A percentile compares a stretch with the other conserved stretches of the same genome.
Conservation (phyloP, 2,888 invertebrate species). For the Salpingus planirostris region DNA sequence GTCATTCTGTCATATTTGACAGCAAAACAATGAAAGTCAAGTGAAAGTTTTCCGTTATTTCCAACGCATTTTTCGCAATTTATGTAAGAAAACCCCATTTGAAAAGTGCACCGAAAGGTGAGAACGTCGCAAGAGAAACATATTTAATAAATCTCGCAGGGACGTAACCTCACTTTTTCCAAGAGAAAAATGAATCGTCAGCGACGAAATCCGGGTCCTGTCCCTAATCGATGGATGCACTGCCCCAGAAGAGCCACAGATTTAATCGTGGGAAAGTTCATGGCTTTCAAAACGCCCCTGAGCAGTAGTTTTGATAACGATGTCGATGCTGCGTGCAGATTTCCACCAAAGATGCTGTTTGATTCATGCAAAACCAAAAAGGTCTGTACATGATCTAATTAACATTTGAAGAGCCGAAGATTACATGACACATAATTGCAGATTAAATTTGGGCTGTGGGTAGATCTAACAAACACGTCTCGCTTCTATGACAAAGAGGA, state of each 20-base stretch:
- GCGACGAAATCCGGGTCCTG: constrained; percentile 48
- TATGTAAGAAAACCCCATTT: no score
- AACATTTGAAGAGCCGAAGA: neutral
- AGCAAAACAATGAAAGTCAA: no score
- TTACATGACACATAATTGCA: constrained; percentile 32
- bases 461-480: constrained; percentile 92
- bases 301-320: constrained; percentile 71
- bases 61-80: no score
- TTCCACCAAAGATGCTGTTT: constrained; percentile 83
- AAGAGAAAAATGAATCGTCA: constrained; percentile 26
- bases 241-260: constrained; percentile 75
- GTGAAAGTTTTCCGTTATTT: no score
- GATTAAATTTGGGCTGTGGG: constrained; percentile 88
- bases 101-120: no score
- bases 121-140: no score
- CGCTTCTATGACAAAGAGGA: constrained; percentile 83
- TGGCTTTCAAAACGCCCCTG: constrained; percentile 93
- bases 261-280: constrained; percentile 71
- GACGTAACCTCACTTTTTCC: no score
- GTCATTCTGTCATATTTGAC: no score
- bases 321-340: constrained; percentile 75
- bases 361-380: constrained; percentile 66
- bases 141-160: no score
- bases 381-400: no score
- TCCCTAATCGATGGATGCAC: constrained; percentile 79